Base-by-base conservation (phyloP, 2,113 vertebrate genomes). In the Chlorodrepanis virens region DNA sequence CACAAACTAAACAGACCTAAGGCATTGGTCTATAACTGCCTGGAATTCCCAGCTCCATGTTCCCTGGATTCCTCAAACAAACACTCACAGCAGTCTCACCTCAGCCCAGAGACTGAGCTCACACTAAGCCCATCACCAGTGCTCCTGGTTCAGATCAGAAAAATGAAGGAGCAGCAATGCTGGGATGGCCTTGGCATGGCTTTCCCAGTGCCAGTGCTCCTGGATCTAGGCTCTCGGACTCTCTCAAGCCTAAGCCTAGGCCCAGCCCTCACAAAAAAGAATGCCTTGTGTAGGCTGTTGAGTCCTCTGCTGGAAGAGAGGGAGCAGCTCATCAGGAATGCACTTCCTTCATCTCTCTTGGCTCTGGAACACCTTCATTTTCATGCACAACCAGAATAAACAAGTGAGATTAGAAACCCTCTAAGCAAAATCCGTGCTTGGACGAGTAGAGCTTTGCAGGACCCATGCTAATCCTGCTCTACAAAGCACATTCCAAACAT, bases 321-420 rank as follows among this genome's bases (percentile, higher is more conserved):
- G n/a, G 59, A 85, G 40, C 37, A 94, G 29, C 75, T 80, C 12
- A 11, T 57, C 50, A 80, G 37, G 74, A 94, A 88, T 40, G 56
- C 12, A 3, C 2, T 86, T 76, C 47, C 37, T 78, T 79, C n/a
- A 7, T 64, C 59, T 83, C 54, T 47, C 10, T 47, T 44, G 61
- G 65, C 69, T 82, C 61, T 71, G 54, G 87, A 90, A 70, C 29
- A 5, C 31, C 90, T 64, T 90, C 24, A 4, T 64, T 25, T 45
- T 33, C 40, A 28, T 7, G 24, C 37, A 67, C 54, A 70, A 59
- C 35, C 29, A 60, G 60, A 77, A 84, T 70, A 88, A 96, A 93
- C 75, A 88, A 77, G 44, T 60, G 90, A 95, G 90, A 59, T 85
- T 71, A 89, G 76, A 91, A 90, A 54, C 24, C 37, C 68, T 52